These are phyloP conservation scores for Drusus annulatus DNA, from an alignment of 1,140 invertebrate genomes.

Conservation along the genomic window DNA sequence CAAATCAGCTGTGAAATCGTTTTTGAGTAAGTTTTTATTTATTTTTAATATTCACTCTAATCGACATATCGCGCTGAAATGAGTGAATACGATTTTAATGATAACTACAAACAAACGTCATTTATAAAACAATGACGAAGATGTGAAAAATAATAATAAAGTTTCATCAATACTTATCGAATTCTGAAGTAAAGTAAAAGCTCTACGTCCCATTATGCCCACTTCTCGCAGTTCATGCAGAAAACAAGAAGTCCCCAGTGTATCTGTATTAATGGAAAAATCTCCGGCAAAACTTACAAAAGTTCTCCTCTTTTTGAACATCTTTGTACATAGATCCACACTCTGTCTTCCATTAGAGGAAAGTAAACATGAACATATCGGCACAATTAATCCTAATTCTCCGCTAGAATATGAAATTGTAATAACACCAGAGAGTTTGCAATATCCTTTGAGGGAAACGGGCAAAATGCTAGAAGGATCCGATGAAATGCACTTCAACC, in stretches of 20 bases:
- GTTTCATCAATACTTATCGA: not conserved
- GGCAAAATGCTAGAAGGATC: not conserved
- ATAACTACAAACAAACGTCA: not conserved
- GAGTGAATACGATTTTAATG: not conserved
- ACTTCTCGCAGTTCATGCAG: not conserved
- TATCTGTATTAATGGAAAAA: constrained; percentile 21
- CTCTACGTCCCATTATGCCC: not conserved
- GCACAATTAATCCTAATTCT: not conserved
- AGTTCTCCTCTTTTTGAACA: constrained; percentile 2
- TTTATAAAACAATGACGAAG: constrained; percentile 16
- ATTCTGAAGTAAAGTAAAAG: not conserved
- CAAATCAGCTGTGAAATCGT: no score
- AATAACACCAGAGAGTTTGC: not conserved
- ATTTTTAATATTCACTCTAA: no score
- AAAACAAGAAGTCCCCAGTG: not conserved
- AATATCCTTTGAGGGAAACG: constrained; percentile 4
- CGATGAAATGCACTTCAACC: not conserved
- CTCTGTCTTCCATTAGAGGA: not conserved
- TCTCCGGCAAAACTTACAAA: not conserved
- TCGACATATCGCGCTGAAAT: not conserved
- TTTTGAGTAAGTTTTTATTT: no score
- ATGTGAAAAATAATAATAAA: not conserved
- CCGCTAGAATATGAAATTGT: not conserved
- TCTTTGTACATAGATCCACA: not conserved
- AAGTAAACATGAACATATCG: constrained; percentile 7